A percentile compares a stretch with the other conserved stretches of the same genome.
Evolutionary conservation across 2,888 invertebrate genomes (phyloP).

Genomic region (Rosalia funebris): DNA sequence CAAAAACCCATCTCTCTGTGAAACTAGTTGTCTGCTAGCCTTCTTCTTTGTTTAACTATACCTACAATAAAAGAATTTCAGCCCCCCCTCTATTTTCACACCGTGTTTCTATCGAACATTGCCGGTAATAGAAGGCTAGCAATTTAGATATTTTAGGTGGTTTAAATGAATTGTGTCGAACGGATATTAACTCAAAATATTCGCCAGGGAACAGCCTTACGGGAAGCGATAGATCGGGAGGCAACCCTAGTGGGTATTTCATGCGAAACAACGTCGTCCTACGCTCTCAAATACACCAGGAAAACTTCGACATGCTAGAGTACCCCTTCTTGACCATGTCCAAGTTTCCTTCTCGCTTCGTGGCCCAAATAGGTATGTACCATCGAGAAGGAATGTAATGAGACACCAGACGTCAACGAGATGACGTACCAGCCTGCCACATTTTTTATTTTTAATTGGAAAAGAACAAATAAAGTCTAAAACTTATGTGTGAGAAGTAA

Average conservation of each 20-base stretch:
- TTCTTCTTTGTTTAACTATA: too few relatives aligned
- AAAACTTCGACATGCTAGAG: slow-evolving; percentile 89
- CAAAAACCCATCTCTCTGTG: slow-evolving; percentile 5
- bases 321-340: slow-evolving; percentile 96
- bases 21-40: slow-evolving; percentile 30
- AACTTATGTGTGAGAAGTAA: too few relatives aligned
- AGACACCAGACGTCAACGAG: too few relatives aligned
- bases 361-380: slow-evolving; percentile 83
- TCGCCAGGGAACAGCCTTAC: slow-evolving; percentile 79
- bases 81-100: not conserved
- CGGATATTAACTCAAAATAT: too few relatives aligned
- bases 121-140: slow-evolving; percentile 21
- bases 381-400: too few relatives aligned
- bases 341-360: slow-evolving; percentile 88
- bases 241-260: slow-evolving; percentile 69
- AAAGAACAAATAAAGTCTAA: too few relatives aligned
- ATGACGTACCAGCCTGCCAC: too few relatives aligned
- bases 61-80: too few relatives aligned
- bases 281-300: slow-evolving; percentile 76
- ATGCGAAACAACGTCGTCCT: slow-evolving; percentile 68
- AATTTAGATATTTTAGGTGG: slow-evolving; percentile 19
- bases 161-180: too few relatives aligned
- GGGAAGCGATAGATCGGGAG: slow-evolving; percentile 71
- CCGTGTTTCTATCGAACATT: too few relatives aligned
- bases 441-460: too few relatives aligned